Percentiles rank a stretch among this genome's conserved stretches.
phyloP scores from a whole-genome alignment of 2,888 invertebrate genomes.

The Luffia ferchaultella region DNA sequence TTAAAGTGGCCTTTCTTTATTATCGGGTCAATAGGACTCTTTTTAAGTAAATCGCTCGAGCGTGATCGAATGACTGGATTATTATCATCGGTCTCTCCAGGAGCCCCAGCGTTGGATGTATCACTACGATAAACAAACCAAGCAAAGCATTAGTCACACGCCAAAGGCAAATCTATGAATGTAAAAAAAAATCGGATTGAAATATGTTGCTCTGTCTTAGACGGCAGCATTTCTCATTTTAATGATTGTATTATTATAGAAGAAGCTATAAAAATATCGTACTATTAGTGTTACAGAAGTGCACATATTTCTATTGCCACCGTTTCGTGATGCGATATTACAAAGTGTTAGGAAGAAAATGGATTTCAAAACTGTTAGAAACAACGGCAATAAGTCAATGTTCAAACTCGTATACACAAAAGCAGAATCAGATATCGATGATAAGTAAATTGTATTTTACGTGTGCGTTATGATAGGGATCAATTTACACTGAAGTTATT shows the following conservation, averaged over 20 bases:
- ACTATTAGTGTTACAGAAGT: conserved; percentile 57
- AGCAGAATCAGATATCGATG: conserved; percentile 23
- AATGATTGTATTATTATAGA: conserved; percentile 45
- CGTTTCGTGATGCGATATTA: conserved; percentile 17
- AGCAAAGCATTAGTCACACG: conserved; percentile 68
- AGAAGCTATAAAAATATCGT: conserved; percentile 60
- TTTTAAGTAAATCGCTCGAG: conserved; percentile 80
- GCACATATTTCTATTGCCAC: conserved; percentile 51
- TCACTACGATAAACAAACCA: conserved; percentile 66
- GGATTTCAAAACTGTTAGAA: conserved; percentile 15
- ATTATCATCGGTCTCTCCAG: conserved; percentile 58
- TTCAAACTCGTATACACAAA: conserved; percentile 58
- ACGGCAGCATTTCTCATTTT: conserved; percentile 42
- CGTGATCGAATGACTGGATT: conserved; percentile 71
- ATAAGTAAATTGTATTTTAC: not conserved
- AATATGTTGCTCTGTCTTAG: conserved; percentile 46
- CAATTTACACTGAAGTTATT: not conserved
- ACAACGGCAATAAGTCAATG: conserved; percentile 48
- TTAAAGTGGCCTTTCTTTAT: conserved; percentile 75
- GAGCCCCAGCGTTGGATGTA: conserved; percentile 58
- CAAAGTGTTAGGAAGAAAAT: conserved; percentile 13
- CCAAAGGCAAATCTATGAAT: conserved; percentile 53
- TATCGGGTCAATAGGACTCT: conserved; percentile 67
- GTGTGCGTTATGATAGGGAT: no score
- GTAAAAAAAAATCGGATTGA: conserved; percentile 24